Conservation (phyloP, 2,888 invertebrate species). For the Osmoderma eremita region DNA sequence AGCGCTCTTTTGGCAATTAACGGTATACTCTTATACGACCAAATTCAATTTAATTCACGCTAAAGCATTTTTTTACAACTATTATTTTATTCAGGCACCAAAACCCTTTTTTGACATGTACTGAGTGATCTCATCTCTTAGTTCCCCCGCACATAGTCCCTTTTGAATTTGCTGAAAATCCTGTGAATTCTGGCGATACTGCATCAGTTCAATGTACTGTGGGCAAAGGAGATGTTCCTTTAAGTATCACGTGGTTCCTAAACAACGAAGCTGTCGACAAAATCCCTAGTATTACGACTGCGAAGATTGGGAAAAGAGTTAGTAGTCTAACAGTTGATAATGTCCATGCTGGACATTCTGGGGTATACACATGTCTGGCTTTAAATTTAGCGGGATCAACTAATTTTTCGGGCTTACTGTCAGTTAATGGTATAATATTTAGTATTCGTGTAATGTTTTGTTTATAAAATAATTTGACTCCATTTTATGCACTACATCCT, state of each 20-base stretch:
- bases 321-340: constrained; percentile 74
- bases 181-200: constrained; percentile 75
- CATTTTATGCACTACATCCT: constrained; percentile 6
- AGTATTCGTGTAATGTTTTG: not conserved
- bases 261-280: constrained; percentile 67
- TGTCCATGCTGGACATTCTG: constrained; percentile 76
- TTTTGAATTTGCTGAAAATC: constrained; percentile 73
- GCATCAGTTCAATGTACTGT: constrained; percentile 74
- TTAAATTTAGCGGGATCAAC: constrained; percentile 74
- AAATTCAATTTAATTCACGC: not conserved
- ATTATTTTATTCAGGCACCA: not conserved
- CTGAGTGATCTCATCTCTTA: constrained; percentile 57
- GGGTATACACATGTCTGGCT: constrained; percentile 77
- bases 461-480: constrained; percentile 1
- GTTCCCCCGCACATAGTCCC: constrained; percentile 83
- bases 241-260: constrained; percentile 74
- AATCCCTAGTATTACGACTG: constrained; percentile 65
- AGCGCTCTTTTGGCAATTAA: constrained; percentile 73
- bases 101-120: not conserved
- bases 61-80: not conserved
- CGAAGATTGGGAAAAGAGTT: constrained; percentile 63
- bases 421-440: constrained; percentile 49
- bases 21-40: too few species aligned
- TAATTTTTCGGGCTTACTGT: constrained; percentile 56
- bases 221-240: constrained; percentile 76